These are phyloP conservation scores for Coptodon rendalli DNA, from an alignment of 2,113 vertebrate genomes.

Conservation along the genomic window DNA sequence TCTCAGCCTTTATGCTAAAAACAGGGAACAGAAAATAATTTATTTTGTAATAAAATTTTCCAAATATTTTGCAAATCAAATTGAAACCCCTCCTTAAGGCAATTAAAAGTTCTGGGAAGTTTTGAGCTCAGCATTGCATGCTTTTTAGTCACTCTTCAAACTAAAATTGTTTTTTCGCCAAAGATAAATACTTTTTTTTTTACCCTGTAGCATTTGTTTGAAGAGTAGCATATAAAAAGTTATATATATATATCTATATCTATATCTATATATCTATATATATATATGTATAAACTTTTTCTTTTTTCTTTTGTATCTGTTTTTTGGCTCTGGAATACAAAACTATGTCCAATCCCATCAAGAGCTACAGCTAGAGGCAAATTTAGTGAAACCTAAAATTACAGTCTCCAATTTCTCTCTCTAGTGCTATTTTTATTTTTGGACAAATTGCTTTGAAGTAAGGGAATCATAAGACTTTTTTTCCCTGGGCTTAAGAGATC, in stretches of 20 bases:
- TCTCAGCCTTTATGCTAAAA: background rate
- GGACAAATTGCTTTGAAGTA: background rate
- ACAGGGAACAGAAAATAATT: background rate
- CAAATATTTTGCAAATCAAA: background rate
- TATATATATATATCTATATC: background rate
- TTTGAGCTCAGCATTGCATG: background rate
- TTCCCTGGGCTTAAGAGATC: background rate
- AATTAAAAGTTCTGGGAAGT: background rate
- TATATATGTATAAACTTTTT: too few species aligned
- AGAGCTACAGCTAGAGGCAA: background rate
- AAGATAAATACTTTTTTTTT: background rate
- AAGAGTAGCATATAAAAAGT: background rate
- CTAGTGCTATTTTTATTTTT: background rate
- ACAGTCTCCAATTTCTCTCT: background rate
- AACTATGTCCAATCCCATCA: constrained; percentile 2
- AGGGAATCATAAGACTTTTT: background rate
- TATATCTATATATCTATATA: background rate
- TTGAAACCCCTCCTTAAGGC: background rate
- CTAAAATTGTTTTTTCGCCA: background rate
- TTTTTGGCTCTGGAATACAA: constrained; percentile 13
- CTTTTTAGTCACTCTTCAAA: background rate
- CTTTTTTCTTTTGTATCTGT: background rate
- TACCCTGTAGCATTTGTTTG: background rate
- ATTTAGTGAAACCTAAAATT: background rate
- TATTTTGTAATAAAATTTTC: background rate